Evolutionary conservation across 1,140 invertebrate species (phyloP), one percentile per base, ranked within the genome.

Genomic region (Mamestra configurata): DNA sequence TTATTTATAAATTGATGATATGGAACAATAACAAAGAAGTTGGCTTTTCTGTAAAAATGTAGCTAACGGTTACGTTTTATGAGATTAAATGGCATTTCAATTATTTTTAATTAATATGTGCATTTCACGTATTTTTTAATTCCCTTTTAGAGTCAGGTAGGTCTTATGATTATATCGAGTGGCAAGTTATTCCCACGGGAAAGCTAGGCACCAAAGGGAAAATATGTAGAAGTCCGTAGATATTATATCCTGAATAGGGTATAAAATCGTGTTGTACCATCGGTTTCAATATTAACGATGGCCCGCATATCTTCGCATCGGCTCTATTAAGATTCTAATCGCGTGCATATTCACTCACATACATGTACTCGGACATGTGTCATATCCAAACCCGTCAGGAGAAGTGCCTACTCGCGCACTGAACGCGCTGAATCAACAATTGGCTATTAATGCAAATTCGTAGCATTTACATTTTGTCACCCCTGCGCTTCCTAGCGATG

Each of bases 371-470:
- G 43, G 84, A 93, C 92, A 94, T 90, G 84, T 94, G 92, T 94
- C 89, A 91, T 88, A 89, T 87, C 91, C 90, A 89, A 92, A 92
- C 79, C 82, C 22, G 85, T 88, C 82, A 24, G 71, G 70, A 72
- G 73, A 83, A 84, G 80, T 81, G 82, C 82, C 59, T 77, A 80
- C 79, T 73, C 61, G 81, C 64, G 78, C 27, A 81, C 84, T 72
- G 49, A 85, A 88, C 79, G 82, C 79, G 86, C 84, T 90, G 92
- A 93, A 90, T 93, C 73, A 70, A 77, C 87, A 91, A 92, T 91
- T 79, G 84, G 51, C 71, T 87, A 87, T 91, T 91, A 89, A 92
- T 92, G 87, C 84, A 88, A 91, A 92, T 91, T 86, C 77, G 83
- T 70, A 53, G 79, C 79, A 86, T 87, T 88, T 86, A 82, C 71